Percentiles rank a stretch among this genome's conserved stretches.
Evolutionary conservation across 2,888 invertebrate species (phyloP).

Genomic region (Andrena dorsata): DNA sequence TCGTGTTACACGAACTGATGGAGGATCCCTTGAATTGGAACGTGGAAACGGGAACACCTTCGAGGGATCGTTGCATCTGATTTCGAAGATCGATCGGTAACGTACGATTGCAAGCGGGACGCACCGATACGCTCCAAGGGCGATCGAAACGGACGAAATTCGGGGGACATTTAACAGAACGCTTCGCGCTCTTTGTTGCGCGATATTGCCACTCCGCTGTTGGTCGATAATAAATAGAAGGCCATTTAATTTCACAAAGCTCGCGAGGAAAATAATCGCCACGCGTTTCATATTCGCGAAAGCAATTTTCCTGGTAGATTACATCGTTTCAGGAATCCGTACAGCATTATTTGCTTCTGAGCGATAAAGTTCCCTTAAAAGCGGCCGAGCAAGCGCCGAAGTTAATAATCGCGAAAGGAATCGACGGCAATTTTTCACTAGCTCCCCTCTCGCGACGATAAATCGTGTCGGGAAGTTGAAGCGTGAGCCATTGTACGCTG

Average conservation of each 20-base stretch:
- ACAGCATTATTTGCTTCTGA: not conserved
- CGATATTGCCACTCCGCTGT: not conserved
- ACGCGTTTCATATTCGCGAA: not conserved
- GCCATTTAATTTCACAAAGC: not conserved
- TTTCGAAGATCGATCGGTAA: not conserved
- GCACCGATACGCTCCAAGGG: not conserved
- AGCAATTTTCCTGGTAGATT: conserved; percentile 18
- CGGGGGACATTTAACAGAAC: not conserved
- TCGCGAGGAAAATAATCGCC: conserved; percentile 22
- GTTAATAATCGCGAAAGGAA: conserved; percentile 19
- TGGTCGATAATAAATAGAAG: not conserved
- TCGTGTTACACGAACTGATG: not conserved
- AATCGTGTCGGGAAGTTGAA: conserved; percentile 12
- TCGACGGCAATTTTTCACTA: not conserved
- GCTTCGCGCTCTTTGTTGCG: not conserved
- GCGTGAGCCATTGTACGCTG: not conserved
- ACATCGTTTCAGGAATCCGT: conserved; percentile 20
- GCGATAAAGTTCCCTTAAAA: conserved; percentile 16
- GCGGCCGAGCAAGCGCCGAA: not conserved
- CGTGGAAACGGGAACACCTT: not conserved
- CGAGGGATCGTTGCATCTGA: not conserved
- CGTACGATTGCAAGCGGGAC: not conserved
- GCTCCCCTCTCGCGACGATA: conserved; percentile 9
- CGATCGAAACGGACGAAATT: not conserved
- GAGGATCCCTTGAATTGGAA: no score